phyloP scores from a whole-genome alignment of 2,888 invertebrate species.

The Drosophila neonasuta region DNA sequence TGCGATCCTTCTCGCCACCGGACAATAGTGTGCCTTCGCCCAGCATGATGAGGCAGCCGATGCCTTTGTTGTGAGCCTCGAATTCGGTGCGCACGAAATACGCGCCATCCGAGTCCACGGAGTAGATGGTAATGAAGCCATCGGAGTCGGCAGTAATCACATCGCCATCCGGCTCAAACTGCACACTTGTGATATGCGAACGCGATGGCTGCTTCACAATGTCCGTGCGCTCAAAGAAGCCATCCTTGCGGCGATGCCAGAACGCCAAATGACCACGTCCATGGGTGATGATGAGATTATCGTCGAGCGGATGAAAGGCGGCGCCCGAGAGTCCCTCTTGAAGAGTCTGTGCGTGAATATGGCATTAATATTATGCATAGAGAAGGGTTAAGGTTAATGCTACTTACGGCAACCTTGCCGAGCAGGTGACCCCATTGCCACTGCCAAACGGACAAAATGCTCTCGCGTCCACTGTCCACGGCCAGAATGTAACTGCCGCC shows the following conservation, averaged over 20 bases:
- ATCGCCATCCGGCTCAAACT: constrained; percentile 95
- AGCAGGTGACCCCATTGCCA: constrained; percentile 97
- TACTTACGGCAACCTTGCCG: constrained; percentile 95
- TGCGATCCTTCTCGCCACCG: constrained; percentile 94
- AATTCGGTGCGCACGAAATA: constrained; percentile 95
- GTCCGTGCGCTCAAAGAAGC: constrained; percentile 94
- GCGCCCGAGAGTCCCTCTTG: constrained; percentile 94
- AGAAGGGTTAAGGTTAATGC: neutral
- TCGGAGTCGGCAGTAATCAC: constrained; percentile 96
- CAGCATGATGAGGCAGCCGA: constrained; percentile 92
- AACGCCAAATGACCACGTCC: constrained; percentile 95
- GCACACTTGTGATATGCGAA: constrained; percentile 92
- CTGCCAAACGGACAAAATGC: constrained; percentile 96
- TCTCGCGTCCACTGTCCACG: constrained; percentile 93
- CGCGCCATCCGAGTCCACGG: constrained; percentile 93
- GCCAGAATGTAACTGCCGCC: constrained; percentile 95
- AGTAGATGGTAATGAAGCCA: constrained; percentile 95
- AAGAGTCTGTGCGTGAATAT: constrained; percentile 85
- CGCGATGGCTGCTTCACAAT: constrained; percentile 94
- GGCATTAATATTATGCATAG: neutral
- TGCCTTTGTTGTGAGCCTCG: constrained; percentile 93
- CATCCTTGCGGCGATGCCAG: constrained; percentile 95
- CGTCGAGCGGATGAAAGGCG: constrained; percentile 94
- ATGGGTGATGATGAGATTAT: constrained; percentile 94
- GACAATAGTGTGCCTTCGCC: constrained; percentile 95